phyloP scores from a whole-genome alignment of 2,888 invertebrate species.

The Sthenelais limicola region DNA sequence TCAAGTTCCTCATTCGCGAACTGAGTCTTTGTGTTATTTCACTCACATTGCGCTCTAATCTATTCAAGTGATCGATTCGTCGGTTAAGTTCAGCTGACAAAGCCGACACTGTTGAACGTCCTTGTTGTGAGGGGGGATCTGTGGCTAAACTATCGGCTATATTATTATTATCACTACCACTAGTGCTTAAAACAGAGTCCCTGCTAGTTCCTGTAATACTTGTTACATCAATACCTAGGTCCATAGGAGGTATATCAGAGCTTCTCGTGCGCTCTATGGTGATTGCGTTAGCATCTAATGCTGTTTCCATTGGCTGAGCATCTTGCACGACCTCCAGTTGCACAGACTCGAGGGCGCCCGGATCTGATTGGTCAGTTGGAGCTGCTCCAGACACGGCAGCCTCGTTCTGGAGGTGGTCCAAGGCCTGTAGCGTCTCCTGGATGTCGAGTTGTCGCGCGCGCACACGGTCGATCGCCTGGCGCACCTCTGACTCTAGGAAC shows the following conservation, averaged over 20 bases:
- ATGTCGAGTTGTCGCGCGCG: slow-evolving; percentile 35
- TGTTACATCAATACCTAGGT: not conserved
- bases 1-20: slow-evolving; percentile 34
- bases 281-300: too few species aligned
- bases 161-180: not conserved
- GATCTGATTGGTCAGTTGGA: not conserved
- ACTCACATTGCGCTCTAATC: slow-evolving; percentile 23
- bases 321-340: too few species aligned
- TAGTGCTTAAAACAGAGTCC: not conserved
- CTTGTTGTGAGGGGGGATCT: too few species aligned
- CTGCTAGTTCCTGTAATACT: too few species aligned
- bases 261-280: too few species aligned
- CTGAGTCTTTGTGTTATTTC: slow-evolving; percentile 44
- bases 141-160: not conserved
- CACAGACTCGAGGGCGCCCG: not conserved
- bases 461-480: slow-evolving; percentile 34
- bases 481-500: slow-evolving; percentile 33
- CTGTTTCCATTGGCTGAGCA: too few species aligned
- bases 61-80: slow-evolving; percentile 37
- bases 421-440: slow-evolving; percentile 31
- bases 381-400: not conserved
- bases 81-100: slow-evolving; percentile 36
- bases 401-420: slow-evolving; percentile 28
- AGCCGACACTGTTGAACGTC: not conserved
- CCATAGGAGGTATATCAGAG: too few species aligned